Percentiles rank a stretch among this genome's conserved stretches.
Evolutionary conservation across 2,113 vertebrate genomes (phyloP).

Genomic region (Hypocryptadius cinnamomeus): DNA sequence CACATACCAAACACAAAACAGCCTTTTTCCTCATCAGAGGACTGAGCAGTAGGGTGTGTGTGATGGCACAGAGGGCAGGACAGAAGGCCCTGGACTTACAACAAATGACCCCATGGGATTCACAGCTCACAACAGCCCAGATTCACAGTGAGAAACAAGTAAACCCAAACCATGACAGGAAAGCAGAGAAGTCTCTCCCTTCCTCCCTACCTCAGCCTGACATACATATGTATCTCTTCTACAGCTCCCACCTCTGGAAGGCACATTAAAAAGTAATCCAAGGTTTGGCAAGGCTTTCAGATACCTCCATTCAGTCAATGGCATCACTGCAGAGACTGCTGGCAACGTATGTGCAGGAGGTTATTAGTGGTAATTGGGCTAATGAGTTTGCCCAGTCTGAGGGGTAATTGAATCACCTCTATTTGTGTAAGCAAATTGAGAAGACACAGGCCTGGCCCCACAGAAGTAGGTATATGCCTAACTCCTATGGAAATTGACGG

Average conservation of each 20-base stretch:
- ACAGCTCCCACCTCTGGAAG: background rate
- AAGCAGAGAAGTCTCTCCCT: background rate
- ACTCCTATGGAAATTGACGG: background rate
- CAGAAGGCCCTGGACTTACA: background rate
- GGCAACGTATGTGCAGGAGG: background rate
- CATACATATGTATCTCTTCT: background rate
- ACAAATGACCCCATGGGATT: background rate
- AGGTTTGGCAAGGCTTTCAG: background rate
- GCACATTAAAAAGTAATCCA: background rate
- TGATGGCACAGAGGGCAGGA: background rate
- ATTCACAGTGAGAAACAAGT: background rate
- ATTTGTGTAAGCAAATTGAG: slow-evolving; percentile 22
- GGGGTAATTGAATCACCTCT: slow-evolving; percentile 32
- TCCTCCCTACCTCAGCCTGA: background rate
- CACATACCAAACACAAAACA: background rate
- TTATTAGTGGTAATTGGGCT: slow-evolving; percentile 32
- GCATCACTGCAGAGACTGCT: slow-evolving; percentile 18
- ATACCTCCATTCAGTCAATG: background rate
- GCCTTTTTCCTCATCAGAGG: background rate
- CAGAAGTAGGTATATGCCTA: background rate
- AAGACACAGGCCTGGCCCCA: slow-evolving; percentile 13
- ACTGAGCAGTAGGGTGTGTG: background rate
- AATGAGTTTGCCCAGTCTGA: slow-evolving; percentile 33
- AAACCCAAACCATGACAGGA: background rate
- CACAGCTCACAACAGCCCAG: background rate